These are phyloP conservation scores for Hedychridium roseum DNA, from an alignment of 2,888 invertebrate genomes.

Conservation along the genomic window DNA sequence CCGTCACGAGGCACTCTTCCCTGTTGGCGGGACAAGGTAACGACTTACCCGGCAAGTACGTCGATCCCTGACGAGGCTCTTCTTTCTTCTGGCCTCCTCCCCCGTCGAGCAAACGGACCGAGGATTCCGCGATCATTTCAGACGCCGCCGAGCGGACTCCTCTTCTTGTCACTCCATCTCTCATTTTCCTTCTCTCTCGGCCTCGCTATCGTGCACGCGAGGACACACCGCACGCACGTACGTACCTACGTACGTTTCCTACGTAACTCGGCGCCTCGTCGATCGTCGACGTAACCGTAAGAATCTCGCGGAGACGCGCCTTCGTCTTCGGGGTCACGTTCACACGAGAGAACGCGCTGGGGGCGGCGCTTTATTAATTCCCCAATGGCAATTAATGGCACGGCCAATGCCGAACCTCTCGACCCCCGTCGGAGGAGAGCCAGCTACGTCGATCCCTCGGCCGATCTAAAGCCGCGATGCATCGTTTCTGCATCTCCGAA, in stretches of 20 bases:
- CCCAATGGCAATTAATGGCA: slow-evolving; percentile 57
- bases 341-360: slow-evolving; percentile 54
- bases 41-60: slow-evolving; percentile 19
- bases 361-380: slow-evolving; percentile 43
- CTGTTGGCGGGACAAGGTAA: slow-evolving; percentile 13
- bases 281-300: too few relatives aligned
- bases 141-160: slow-evolving; percentile 27
- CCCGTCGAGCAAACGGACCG: slow-evolving; percentile 22
- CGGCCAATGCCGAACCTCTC: slow-evolving; percentile 26
- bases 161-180: not conserved
- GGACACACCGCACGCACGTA: slow-evolving; percentile 5
- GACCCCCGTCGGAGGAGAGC: not conserved
- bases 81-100: slow-evolving; percentile 29
- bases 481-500: too few relatives aligned
- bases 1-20: slow-evolving; percentile 16
- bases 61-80: slow-evolving; percentile 23
- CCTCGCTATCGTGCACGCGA: not conserved
- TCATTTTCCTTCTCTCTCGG: not conserved
- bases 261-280: slow-evolving; percentile 8
- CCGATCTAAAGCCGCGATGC: too few relatives aligned
- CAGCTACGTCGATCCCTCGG: too few relatives aligned
- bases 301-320: too few relatives aligned
- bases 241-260: slow-evolving; percentile 1
- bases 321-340: slow-evolving; percentile 53
- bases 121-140: slow-evolving; percentile 45